Percentiles rank a stretch among this genome's conserved stretches.
Evolutionary conservation across 2,797 vertebrate genomes (phyloP).

Genomic region (Caiman crocodilus): DNA sequence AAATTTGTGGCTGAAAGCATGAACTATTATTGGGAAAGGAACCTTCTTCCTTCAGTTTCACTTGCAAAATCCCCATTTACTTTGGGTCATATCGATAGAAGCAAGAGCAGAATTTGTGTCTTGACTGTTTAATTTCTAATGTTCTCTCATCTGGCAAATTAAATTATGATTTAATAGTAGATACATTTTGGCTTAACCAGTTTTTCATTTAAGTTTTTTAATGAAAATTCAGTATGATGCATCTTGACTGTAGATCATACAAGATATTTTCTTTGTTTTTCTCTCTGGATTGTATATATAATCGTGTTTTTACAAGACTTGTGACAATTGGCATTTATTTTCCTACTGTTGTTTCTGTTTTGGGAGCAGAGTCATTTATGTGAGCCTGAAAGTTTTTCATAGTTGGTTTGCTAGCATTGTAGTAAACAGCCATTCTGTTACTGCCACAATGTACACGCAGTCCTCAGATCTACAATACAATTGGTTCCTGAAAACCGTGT

Average conservation of each 20-base stretch:
- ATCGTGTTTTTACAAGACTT: background rate
- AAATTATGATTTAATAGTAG: background rate
- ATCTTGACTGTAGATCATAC: background rate
- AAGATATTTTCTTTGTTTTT: background rate
- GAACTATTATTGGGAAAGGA: background rate
- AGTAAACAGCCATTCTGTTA: background rate
- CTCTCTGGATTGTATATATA: background rate
- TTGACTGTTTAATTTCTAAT: background rate
- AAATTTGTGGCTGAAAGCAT: background rate
- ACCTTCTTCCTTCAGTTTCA: background rate
- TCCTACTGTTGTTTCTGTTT: background rate
- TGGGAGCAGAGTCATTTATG: background rate
- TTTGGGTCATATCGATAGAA: background rate
- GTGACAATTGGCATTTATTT: background rate
- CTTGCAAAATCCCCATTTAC: no score
- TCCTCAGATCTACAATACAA: no score
- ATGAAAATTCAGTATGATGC: background rate
- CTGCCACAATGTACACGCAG: background rate
- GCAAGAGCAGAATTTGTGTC: background rate
- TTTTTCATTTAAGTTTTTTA: background rate
- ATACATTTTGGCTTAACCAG: background rate
- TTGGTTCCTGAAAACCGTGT: no score
- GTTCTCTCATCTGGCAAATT: background rate
- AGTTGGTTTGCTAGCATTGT: background rate
- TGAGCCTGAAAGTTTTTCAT: background rate